Conservation (phyloP, 2,888 invertebrate species). For the Pristionchus japonicus region DNA sequence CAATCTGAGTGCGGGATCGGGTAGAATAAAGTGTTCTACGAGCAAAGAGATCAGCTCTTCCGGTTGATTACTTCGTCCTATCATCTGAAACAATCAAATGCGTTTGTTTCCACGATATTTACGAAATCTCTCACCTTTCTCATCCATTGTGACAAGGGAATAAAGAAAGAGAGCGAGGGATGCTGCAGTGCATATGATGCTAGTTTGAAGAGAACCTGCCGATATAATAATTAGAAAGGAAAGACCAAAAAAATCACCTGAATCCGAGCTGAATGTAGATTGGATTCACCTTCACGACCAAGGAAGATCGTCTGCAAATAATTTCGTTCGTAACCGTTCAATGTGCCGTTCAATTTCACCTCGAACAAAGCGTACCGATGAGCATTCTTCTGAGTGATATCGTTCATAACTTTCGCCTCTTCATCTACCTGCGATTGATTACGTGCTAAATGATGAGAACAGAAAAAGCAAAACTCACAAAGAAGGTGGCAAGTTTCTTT, state of each 20-base stretch:
- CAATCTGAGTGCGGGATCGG: conserved; percentile 23
- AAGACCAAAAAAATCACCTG: neutral
- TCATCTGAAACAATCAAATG: conserved; percentile 1
- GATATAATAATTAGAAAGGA: neutral
- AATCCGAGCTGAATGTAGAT: conserved; percentile 48
- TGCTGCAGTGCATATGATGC: conserved; percentile 54
- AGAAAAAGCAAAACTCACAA: neutral
- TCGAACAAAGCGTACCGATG: conserved; percentile 37
- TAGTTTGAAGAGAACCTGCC: conserved; percentile 28
- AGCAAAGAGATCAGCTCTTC: conserved; percentile 55
- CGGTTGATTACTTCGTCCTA: conserved; percentile 48
- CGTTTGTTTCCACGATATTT: neutral
- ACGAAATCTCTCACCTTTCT: conserved; percentile 50
- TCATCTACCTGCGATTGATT: conserved; percentile 31
- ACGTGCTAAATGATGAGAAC: neutral
- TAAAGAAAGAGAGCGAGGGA: conserved; percentile 55
- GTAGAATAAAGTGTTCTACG: conserved; percentile 56
- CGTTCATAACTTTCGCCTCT: neutral
- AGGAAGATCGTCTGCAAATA: conserved; percentile 57
- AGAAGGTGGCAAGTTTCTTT: conserved; percentile 4
- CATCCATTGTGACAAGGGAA: conserved; percentile 56
- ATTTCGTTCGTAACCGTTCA: too few relatives aligned
- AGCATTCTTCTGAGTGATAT: neutral
- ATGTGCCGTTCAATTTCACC: neutral
- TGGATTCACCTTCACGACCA: conserved; percentile 55